A percentile compares a stretch with the other conserved stretches of the same genome.
phyloP scores from a whole-genome alignment of 2,888 invertebrate species.

The Camponotus fellah region DNA sequence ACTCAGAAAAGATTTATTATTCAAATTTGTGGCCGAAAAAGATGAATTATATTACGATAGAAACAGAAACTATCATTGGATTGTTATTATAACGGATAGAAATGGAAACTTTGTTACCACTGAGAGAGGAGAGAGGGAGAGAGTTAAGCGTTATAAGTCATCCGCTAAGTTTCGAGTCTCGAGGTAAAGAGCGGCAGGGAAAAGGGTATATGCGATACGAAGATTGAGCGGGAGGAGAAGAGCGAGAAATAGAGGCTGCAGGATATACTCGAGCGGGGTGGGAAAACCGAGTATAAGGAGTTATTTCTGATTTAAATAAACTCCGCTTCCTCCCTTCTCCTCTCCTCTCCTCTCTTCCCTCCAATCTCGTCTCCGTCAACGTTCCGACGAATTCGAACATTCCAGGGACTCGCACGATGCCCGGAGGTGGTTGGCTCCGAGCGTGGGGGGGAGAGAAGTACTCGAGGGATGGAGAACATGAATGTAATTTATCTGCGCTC shows the following conservation, averaged over 20 bases:
- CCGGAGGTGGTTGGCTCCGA: conserved; percentile 60
- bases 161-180: conserved; percentile 48
- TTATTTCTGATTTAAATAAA: conserved; percentile 82
- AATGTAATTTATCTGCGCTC: conserved; percentile 82
- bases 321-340: conserved; percentile 49
- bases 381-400: conserved; percentile 64
- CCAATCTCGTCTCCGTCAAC: conserved; percentile 67
- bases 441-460: conserved; percentile 20
- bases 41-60: not conserved
- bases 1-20: not conserved
- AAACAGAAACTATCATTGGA: conserved; percentile 22
- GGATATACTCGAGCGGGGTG: conserved; percentile 24
- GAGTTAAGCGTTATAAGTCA: conserved; percentile 55
- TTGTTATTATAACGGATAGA: conserved; percentile 43
- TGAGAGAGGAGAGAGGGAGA: not conserved
- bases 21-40: not conserved
- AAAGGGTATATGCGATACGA: not conserved
- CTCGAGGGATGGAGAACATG: conserved; percentile 72
- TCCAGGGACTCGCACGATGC: conserved; percentile 48
- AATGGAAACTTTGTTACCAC: conserved; percentile 42
- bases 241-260: not conserved
- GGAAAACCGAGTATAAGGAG: conserved; percentile 68
- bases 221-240: not conserved
- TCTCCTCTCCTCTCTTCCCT: not conserved
- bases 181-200: not conserved